Base-by-base conservation (phyloP, 2,888 invertebrate genomes). In the Nasonia oneida region DNA sequence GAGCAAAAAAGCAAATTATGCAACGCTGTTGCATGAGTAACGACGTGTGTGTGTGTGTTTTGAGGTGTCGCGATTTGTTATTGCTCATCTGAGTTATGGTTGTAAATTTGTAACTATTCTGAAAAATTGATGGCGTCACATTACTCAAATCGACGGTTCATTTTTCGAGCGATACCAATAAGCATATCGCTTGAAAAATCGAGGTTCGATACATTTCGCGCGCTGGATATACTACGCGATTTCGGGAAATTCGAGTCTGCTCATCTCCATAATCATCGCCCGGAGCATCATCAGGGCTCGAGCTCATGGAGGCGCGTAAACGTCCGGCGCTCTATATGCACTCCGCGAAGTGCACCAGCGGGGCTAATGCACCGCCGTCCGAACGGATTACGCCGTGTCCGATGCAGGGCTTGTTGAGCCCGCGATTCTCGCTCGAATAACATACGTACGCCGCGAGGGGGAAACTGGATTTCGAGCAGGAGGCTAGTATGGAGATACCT, bases 1-100 rank as follows among this genome's bases (percentile, higher is more conserved):
- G 42, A 37, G 73, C 23, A 61, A 23, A 42, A 84, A 81, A 84
- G 76, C 53, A 76, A 84, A 76, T 81, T 84, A 80, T 81, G 57
- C 84, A 70, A 18, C 8, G 23, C 50, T n/a, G 39, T 57, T 23
- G 64, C 1, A 23, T 73, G 39, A 67, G 64, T 67, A 4, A 67
- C 33, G 64, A 67, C 2, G 23, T 57, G 57, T 67, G 15, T 67
- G 29, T 57, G 57, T 67, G 5, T 67, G 33, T 67, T 67, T 33
- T 29, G 29, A 67, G 67, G 67, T 67, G 67, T 33, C 33, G 67
- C 29, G 29, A 67, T 61, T 61, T 61, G n/a, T n/a, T 29, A 29
- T 47, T 47, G 47, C 47, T 61, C 57, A n/a, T n/a, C 10, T 61
- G 23, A 61, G 23, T n/a, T 61, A 61, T 61, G 0, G 57, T 10